These are phyloP conservation scores for Diachasma alloeum DNA, from an alignment of 1,140 invertebrate species.

Conservation along the genomic window DNA sequence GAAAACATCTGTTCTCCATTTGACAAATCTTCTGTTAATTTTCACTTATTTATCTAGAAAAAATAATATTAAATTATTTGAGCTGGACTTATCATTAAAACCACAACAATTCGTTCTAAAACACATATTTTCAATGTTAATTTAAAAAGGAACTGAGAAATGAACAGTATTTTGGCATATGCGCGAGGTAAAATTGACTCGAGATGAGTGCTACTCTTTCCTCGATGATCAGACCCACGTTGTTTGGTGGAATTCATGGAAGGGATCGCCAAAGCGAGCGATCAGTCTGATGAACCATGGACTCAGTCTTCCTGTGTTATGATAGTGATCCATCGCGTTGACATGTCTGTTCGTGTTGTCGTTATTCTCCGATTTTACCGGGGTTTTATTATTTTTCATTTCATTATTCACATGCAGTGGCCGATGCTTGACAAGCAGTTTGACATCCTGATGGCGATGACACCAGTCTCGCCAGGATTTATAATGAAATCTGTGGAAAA, in stretches of 20 bases:
- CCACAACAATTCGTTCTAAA: not conserved
- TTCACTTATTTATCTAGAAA: not conserved
- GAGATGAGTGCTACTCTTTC: not conserved
- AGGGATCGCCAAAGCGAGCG: slow-evolving; percentile 26
- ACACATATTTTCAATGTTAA: not conserved
- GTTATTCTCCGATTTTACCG: slow-evolving; percentile 14
- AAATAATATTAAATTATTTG: not conserved
- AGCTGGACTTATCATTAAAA: not conserved
- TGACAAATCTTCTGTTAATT: too few species aligned
- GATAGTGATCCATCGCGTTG: not conserved
- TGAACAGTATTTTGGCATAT: not conserved
- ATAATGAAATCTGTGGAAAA: slow-evolving; percentile 47
- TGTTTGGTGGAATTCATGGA: slow-evolving; percentile 33
- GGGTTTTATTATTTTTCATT: slow-evolving; percentile 2
- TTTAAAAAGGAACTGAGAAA: too few species aligned
- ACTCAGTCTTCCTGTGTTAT: not conserved
- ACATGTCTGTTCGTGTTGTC: not conserved
- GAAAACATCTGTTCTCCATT: too few species aligned
- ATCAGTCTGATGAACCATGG: slow-evolving; percentile 7
- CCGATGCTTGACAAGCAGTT: slow-evolving; percentile 41
- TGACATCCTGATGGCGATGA: slow-evolving; percentile 48
- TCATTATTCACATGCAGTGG: too few species aligned
- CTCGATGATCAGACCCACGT: slow-evolving; percentile 17
- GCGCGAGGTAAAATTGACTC: not conserved
- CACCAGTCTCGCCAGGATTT: slow-evolving; percentile 50